Evolutionary conservation across 2,113 vertebrate genomes (phyloP), one percentile per base, ranked within the genome.

Genomic region (Psettodes erumei): DNA sequence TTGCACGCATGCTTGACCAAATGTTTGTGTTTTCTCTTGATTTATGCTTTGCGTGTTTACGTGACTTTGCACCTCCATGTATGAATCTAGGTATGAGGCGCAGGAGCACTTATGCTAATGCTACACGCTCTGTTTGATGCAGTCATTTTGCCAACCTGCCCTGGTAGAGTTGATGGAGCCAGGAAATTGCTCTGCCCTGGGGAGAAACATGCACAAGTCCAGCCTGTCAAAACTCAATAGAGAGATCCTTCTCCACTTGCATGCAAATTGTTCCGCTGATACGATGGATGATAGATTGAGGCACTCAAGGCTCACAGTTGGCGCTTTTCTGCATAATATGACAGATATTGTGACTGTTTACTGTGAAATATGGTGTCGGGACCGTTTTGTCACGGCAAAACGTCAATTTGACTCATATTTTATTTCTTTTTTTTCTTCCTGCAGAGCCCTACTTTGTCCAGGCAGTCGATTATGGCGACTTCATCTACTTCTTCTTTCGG

Each of bases 401-500:
- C 35, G 11, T 73, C 64, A 56, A 71, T 75, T 86, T 77, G 43
- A 77, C 53, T 81, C 51, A 68, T 53, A 23, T 74, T 64, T 65
- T 15, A 25, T 77, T 61, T 53, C 28, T 6, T 82, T 66, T 45
- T 51, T 21, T 81, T 35, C 28, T 84, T 69, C 81, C 86, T 77
- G 33, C 93, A 99, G 98, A 99, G 84, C 98, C 98, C 0, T 98
- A 98, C 87, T 99, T 99, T 84, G 95, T 99, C 55, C 97, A 99
- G 83, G 97, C 98, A 1, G 95, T 99, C 73, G 92, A 99, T 89
- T 99, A 99, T 43, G 95, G 95, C 30, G 95, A 96, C 87, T 98
- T 97, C 83, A 99, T 99, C 92, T 99, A 99, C 92, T 99, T 99
- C 92, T 99, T 99, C 95, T 99, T 97, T 93, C 95, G 98, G 77